These are phyloP conservation scores for Tipula confusa DNA, from an alignment of 2,888 invertebrate genomes.

Conservation along the genomic window DNA sequence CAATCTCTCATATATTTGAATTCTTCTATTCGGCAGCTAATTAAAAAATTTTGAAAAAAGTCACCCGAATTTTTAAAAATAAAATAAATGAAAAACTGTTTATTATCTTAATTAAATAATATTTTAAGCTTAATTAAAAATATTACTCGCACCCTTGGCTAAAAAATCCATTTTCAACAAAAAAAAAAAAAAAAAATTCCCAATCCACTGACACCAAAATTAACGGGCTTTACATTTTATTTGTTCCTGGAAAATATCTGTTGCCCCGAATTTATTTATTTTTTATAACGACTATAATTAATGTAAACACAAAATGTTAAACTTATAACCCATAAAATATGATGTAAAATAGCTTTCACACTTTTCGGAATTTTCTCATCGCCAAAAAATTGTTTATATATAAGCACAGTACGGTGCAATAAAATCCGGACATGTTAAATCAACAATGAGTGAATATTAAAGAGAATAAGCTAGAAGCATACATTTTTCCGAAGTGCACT, in stretches of 20 bases:
- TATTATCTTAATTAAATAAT: slow-evolving; percentile 20
- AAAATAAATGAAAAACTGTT: background rate
- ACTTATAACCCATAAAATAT: background rate
- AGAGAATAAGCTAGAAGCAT: too few relatives aligned
- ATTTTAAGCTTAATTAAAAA: background rate
- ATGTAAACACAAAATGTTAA: background rate
- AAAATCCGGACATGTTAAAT: too few relatives aligned
- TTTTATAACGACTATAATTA: background rate
- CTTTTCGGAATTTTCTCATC: background rate
- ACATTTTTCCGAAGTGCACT: too few relatives aligned
- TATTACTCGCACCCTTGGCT: too few relatives aligned
- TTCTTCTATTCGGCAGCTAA: background rate
- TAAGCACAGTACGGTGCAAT: too few relatives aligned
- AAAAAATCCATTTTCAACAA: too few relatives aligned
- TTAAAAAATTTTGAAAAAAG: background rate
- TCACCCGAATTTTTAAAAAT: background rate
- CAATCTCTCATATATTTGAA: background rate
- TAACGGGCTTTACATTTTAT: background rate
- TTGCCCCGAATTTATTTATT: background rate
- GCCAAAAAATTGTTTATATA: background rate
- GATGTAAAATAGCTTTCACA: background rate
- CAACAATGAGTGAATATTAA: too few relatives aligned
- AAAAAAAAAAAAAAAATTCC: background rate
- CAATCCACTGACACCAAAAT: background rate
- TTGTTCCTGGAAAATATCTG: background rate